Percentiles rank a stretch among this genome's conserved stretches.
phyloP scores from a whole-genome alignment of 2,888 invertebrate genomes.

The Parthenolecanium corni region DNA sequence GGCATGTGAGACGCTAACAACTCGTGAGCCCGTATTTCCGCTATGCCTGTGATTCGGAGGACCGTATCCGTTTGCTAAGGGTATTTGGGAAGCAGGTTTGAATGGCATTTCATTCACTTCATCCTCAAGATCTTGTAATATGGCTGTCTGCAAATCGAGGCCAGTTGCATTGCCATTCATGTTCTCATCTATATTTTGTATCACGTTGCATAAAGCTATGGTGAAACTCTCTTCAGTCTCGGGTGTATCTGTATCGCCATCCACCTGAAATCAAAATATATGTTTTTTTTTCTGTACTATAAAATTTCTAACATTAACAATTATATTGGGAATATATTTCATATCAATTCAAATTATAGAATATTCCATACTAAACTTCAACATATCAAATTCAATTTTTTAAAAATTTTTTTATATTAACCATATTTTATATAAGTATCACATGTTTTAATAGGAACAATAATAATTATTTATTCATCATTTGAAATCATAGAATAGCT shows the following conservation, averaged over 20 bases:
- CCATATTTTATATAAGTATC: too few species aligned
- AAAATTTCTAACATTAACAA: too few species aligned
- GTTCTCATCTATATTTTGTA: conserved; percentile 42
- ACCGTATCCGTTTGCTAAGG: conserved; percentile 30
- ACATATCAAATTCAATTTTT: too few species aligned
- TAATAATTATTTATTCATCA: too few species aligned
- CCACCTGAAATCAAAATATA: conserved; percentile 50
- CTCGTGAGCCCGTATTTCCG: conserved; percentile 29
- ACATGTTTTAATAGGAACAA: too few species aligned
- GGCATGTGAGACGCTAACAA: conserved; percentile 20
- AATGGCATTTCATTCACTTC: conserved; percentile 13
- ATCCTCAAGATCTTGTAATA: conserved; percentile 29
- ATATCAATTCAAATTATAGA: too few species aligned
- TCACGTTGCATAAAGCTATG: conserved; percentile 54
- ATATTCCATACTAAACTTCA: too few species aligned
- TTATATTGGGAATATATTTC: too few species aligned
- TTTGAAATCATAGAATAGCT: too few species aligned
- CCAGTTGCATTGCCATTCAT: conserved; percentile 10
- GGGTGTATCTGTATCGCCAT: conserved; percentile 70
- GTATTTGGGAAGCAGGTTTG: neutral
- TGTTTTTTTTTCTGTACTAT: too few species aligned
- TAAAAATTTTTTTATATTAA: too few species aligned
- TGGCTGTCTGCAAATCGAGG: conserved; percentile 15
- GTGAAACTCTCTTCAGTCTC: conserved; percentile 69
- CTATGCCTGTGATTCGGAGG: conserved; percentile 12